phyloP scores from a whole-genome alignment of 2,113 vertebrate genomes.

The Polypterus senegalus region DNA sequence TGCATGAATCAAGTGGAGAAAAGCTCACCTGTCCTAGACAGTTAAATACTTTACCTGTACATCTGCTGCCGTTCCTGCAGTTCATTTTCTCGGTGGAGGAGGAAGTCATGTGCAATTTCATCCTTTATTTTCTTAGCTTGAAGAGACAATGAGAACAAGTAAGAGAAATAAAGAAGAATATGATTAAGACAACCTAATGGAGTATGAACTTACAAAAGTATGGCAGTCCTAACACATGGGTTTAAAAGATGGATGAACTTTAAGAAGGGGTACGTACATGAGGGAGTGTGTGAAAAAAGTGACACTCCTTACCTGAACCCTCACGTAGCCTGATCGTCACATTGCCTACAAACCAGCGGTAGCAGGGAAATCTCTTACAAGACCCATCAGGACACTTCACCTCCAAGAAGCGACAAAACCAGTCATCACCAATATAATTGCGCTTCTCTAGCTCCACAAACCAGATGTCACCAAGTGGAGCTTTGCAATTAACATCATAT shows the following conservation, averaged over 20 bases:
- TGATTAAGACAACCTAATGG: too few relatives aligned
- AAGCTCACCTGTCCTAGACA: too few relatives aligned
- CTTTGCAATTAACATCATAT: slow-evolving; percentile 35
- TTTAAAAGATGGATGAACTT: too few relatives aligned
- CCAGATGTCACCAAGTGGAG: slow-evolving; percentile 44
- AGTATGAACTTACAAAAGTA: too few relatives aligned
- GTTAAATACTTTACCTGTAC: slow-evolving; percentile 39
- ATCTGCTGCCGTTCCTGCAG: slow-evolving; percentile 46
- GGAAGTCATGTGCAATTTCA: slow-evolving; percentile 28
- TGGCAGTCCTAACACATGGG: too few relatives aligned
- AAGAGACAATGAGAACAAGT: too few relatives aligned
- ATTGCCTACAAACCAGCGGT: slow-evolving; percentile 55
- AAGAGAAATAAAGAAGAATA: too few relatives aligned
- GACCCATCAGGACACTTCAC: slow-evolving; percentile 31
- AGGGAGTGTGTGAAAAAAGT: too few relatives aligned
- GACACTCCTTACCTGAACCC: slow-evolving; percentile 40
- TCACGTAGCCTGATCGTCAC: slow-evolving; percentile 44
- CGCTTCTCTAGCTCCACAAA: slow-evolving; percentile 58
- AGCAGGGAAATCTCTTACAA: slow-evolving; percentile 52
- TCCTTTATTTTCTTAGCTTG: slow-evolving; percentile 43
- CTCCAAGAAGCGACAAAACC: slow-evolving; percentile 56
- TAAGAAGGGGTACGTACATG: too few relatives aligned
- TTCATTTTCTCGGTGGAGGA: slow-evolving; percentile 46
- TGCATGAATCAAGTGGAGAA: too few relatives aligned
- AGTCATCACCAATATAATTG: slow-evolving; percentile 56